Evolutionary conservation across 2,113 vertebrate genomes (phyloP).

Genomic region (Zingel zingel): DNA sequence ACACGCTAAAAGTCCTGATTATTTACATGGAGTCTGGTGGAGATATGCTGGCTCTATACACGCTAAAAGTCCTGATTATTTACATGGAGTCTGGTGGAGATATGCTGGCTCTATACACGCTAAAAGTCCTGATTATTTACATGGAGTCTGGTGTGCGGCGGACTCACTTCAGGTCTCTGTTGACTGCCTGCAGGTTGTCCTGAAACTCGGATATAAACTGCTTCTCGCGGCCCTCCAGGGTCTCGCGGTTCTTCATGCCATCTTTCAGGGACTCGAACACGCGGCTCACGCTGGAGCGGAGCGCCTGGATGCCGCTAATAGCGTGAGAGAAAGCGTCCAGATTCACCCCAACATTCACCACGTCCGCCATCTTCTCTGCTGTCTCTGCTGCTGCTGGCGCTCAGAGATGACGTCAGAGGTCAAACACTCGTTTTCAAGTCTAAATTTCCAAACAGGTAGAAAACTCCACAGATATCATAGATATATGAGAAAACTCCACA

Average conservation of each 20-base stretch:
- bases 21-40: no score
- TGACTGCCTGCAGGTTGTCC: constrained; percentile 95
- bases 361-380: constrained; percentile 89
- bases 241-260: constrained; percentile 96
- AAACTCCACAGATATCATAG: no score
- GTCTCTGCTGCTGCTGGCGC: not conserved
- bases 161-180: constrained; percentile 95
- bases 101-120: not conserved
- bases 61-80: not conserved
- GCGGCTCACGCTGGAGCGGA: constrained; percentile 95
- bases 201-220: constrained; percentile 93
- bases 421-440: no score
- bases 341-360: constrained; percentile 92
- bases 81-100: no score
- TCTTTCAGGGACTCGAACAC: constrained; percentile 98
- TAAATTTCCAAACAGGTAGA: no score
- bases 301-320: constrained; percentile 94
- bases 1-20: no score
- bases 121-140: not conserved
- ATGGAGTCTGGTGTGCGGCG: not conserved
- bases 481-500: no score
- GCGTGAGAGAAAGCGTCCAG: constrained; percentile 97
- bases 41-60: not conserved
- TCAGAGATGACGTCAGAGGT: constrained; percentile 42
- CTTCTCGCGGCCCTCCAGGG: constrained; percentile 93